Base-by-base conservation (phyloP, 2,888 invertebrate genomes). In the Cecidostiba fungosa region DNA sequence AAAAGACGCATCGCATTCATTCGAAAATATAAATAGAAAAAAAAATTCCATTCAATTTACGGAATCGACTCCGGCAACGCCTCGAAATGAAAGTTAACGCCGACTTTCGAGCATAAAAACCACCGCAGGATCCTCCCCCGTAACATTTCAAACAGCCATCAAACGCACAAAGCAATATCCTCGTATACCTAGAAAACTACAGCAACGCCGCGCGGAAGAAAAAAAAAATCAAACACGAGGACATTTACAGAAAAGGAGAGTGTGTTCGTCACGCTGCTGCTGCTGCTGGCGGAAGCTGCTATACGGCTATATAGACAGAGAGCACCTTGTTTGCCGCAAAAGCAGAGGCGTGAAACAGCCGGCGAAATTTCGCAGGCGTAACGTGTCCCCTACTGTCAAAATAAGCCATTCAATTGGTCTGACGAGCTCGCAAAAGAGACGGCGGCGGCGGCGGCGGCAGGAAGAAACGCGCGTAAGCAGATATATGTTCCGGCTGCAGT, bases 301-400 rank as follows among this genome's bases (percentile, higher is more conserved):
- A n/a, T n/a, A 19, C 43, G 32, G 36, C 70, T 14, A 14, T 29
- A 26, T 36, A 36, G 39, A 39, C 72, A 72, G 39, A 3, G 36
- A 39, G 39, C 26, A 14, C 14, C 66, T 66, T 23, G 36, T 72
- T 72, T 72, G 19, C 19, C 36, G 32, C n/a, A 43, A 23, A 50
- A 72, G 39, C 43, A 82, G 82, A 90, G 91, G 91, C 90, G 91
- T 91, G 91, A 91, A 91, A 90, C 90, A 89, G 88, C 90, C 91
- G 91, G 91, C 90, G 88, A 92, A 92, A 92, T 92, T 92, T 91
- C 90, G 92, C 91, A 90, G 90, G 88, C 23, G 23, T 87, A 87
- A 90, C 89, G 92, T 92, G 92, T 93, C 91, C 91, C 90, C 89
- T 86, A 90, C 92, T 93, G 93, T 93, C 93, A 93, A 93, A 93